Base-by-base conservation (phyloP, 2,888 invertebrate genomes). In the Steinernema carpocapsae region DNA sequence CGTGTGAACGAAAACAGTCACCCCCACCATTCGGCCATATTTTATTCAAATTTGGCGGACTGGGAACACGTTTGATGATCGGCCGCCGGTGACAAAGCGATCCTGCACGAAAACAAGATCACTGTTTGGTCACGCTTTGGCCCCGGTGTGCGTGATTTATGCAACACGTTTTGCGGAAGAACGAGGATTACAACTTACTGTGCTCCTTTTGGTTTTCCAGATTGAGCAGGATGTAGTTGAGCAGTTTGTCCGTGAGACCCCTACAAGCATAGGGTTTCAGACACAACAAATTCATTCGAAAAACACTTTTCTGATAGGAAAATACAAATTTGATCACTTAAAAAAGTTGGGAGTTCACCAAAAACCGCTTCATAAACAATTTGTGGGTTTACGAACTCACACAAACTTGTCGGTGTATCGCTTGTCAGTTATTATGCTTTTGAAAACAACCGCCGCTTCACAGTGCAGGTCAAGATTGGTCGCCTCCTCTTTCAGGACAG, bases 381-480 rank as follows among this genome's bases (percentile, higher is more conserved):
- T 48, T 19, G 19, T 48, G n/a, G 43, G 43, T 43, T 64, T 64
- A 6, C 26, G 10, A 45, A 75, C 79, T 78, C 24, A 83, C 81
- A 77, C 80, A 75, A 80, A 77, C 32, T 78, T 79, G n/a, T 76
- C 76, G 10, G 77, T 72, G 6, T 81, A 72, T n/a, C 70, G 64
- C 12, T 81, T 78, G 72, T 83, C 83, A 52, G 80, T 83, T 32
- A 85, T 78, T 19, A 85, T 78, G 19, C 80, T 80, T 71, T 84
- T 84, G 75, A 79, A 85, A 26, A 84, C 79, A n/a, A 85, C 84
- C 7, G 84, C 84, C 14, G 84, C 81, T 73, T 85, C 85, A 71
- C 85, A 85, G 52, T 85, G 85, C 3, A 85, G 70, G 74, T 85
- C 85, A 22, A 85, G 75, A 26, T 64, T 64, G 42, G 81, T 78